phyloP scores from a whole-genome alignment of 1,140 invertebrate species.

The Listronotus bonariensis region DNA sequence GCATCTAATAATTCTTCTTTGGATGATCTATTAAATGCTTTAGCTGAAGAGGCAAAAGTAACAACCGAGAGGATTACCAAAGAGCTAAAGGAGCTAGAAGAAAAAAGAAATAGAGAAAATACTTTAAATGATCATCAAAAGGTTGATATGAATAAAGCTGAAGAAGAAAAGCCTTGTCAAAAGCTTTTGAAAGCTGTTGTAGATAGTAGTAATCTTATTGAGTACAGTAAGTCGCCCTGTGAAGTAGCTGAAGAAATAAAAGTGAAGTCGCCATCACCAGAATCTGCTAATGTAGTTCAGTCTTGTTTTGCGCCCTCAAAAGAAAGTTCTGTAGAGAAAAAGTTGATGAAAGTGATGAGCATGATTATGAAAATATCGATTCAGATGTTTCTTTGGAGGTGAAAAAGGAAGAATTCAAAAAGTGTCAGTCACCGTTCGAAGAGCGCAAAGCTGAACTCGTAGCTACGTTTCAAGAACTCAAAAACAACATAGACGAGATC shows the following conservation, averaged over 20 bases:
- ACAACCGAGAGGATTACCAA: constrained; percentile 62
- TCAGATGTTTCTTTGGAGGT: constrained; percentile 41
- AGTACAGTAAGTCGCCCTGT: constrained; percentile 32
- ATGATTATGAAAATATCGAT: constrained; percentile 52
- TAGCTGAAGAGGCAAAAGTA: constrained; percentile 56
- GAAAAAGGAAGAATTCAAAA: constrained; percentile 16
- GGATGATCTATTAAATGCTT: constrained; percentile 49
- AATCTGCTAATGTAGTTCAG: constrained; percentile 38
- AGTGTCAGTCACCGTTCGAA: constrained; percentile 46
- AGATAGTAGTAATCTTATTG: constrained; percentile 45
- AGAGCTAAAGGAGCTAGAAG: constrained; percentile 51
- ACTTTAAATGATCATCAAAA: constrained; percentile 26
- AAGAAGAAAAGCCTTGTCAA: constrained; percentile 55
- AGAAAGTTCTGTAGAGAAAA: constrained; percentile 40
- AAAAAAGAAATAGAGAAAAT: not conserved
- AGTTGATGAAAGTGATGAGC: constrained; percentile 40
- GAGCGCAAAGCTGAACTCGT: constrained; percentile 47
- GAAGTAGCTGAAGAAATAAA: constrained; percentile 48
- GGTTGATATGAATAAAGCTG: constrained; percentile 50
- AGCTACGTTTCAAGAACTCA: constrained; percentile 49
- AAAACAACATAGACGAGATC: constrained; percentile 39
- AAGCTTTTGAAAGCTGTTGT: constrained; percentile 56
- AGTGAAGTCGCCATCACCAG: constrained; percentile 25
- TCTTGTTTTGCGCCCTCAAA: constrained; percentile 30
- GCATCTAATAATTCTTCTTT: constrained; percentile 44